Base-by-base conservation (phyloP, 23 tunicate species). In the Oikopleura dioica region DNA sequence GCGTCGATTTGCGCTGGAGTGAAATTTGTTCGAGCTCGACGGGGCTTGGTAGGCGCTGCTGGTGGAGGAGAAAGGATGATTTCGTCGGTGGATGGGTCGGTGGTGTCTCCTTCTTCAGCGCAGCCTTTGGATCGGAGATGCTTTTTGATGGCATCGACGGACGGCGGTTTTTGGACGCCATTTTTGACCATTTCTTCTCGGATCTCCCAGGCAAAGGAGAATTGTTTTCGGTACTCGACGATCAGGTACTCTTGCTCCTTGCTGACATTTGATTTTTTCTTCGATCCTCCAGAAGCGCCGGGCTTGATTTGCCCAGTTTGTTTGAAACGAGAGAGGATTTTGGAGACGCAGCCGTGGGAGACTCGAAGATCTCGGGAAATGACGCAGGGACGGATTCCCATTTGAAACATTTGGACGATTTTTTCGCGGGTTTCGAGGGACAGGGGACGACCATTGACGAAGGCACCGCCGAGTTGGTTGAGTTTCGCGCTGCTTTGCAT, bases 361-460 rank as follows among this genome's bases (percentile, higher is more conserved):
- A 89, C 96, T 9, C 96, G 86, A 37, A 89, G 79, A 51, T 84
- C 86, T 38, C 96, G 76, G 76, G 89, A 84, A 78, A 89, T 89
- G 81, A 84, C 96, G 38, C 96, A 89, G 1, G 96, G 96, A 37
- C 96, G 81, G 28, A 89, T 84, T 21, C n/a, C n/a, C n/a, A n/a
- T n/a, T n/a, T n/a, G n/a, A n/a, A n/a, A n/a, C n/a, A n/a, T n/a
- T n/a, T n/a, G 89, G 89, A 1, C 82, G 82, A 51, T 84, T 86
- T 26, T 89, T 89, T 0, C 84, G 28, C 96, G 83, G 32, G 84
- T 79, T 0, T 86, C 83, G 82, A 80, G 84, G 2, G 96, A 89
- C 5, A 89, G 89, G 59, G 96, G 96, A 37, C 96, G 96, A 26
- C 96, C 96, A 78, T 89, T 89, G 75, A 89, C 96, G 68, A n/a